Evolutionary conservation across 2,113 vertebrate species (phyloP).

Genomic region (Hyaena hyaena): DNA sequence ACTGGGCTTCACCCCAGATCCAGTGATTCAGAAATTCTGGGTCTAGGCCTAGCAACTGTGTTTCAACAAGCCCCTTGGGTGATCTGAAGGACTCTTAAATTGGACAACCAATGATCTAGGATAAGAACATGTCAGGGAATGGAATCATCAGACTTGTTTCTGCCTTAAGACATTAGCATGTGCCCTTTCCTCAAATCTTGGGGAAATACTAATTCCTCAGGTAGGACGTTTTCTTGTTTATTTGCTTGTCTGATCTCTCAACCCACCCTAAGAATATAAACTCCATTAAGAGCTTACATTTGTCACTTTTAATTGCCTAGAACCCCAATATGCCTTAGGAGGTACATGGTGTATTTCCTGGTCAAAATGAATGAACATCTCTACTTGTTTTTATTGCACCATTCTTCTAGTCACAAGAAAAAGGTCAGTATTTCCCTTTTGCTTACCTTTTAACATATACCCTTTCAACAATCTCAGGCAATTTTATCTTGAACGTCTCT

Average conservation of each 20-base stretch:
- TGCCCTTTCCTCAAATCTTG: background rate
- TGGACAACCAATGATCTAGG: background rate
- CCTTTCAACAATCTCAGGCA: background rate
- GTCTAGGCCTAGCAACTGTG: background rate
- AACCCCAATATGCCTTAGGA: background rate
- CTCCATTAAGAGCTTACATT: background rate
- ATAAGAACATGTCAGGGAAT: background rate
- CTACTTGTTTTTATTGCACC: background rate
- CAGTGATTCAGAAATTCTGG: background rate
- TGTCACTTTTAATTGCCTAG: background rate
- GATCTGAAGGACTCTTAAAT: background rate
- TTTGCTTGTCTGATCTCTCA: background rate
- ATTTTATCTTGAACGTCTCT: background rate
- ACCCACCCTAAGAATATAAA: background rate
- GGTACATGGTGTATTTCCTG: background rate
- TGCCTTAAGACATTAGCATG: background rate
- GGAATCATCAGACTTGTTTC: background rate
- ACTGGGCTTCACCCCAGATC: background rate
- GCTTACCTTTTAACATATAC: background rate
- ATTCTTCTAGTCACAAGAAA: background rate
- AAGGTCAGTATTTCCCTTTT: background rate
- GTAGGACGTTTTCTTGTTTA: slow-evolving; percentile 10
- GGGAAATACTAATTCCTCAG: background rate
- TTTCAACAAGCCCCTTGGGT: background rate
- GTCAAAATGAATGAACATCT: background rate